Base-by-base conservation (phyloP, 2,113 vertebrate genomes). In the Sylvilagus bachmani region DNA sequence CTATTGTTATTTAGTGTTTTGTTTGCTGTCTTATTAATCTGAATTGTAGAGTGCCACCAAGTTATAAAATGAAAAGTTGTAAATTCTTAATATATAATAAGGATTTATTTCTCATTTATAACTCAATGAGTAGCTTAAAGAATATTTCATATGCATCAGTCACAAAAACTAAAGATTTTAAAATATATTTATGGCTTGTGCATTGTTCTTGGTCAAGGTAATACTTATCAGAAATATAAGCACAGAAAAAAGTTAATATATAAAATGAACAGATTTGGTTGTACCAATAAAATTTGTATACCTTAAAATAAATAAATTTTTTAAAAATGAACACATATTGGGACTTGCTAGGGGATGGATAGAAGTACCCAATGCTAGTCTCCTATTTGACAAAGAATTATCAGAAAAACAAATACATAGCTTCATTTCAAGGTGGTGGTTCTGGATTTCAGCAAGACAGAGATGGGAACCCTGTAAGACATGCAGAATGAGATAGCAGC, bases 41-140 rank as follows among this genome's bases (percentile, higher is more conserved):
- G 97, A 97, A 97, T 97, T 87, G 67, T 74, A 21, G 0, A 22
- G 31, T 86, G 86, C 79, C 89, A 78, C 88, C 91, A 97, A 97
- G 78, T 93, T 95, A 86, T 86, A 94, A 96, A 97, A 96, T 94
- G 80, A 91, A 94, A 96, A 85, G 96, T 92, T 89, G 67, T 69
- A 21, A 97, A 97, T 97, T 96, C 93, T 96, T 96, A 98, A 98
- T 97, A 97, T 96, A 98, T 98, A 97, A 97, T 79, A 91, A 71
- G 93, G 44, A 33, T 92, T 96, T 93, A 53, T 95, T 73, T 53
- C 73, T 98, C 79, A 96, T 98, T 98, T 97, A 98, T 87, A 96
- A 92, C 88, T 74, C 86, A 96, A 85, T 67, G 89, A 96, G 49
- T 93, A 78, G 70, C 97, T 74, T 62, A 96, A 95, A 97, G 93